phyloP scores from a whole-genome alignment of 1,140 invertebrate genomes.

The Listronotus bonariensis region DNA sequence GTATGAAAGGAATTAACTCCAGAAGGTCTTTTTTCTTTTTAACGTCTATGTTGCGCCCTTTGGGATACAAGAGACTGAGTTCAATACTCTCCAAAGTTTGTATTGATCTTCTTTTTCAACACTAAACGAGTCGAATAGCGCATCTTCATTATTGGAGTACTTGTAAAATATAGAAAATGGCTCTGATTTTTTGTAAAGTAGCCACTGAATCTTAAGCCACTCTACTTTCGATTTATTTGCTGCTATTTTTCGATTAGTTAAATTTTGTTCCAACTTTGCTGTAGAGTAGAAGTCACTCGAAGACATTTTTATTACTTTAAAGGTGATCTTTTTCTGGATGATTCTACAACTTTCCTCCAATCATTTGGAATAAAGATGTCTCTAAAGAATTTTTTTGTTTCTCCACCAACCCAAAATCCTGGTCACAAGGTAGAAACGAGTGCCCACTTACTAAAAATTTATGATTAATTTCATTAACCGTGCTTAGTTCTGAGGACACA shows the following conservation, averaged over 20 bases:
- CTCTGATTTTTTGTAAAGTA: too few relatives aligned
- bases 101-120: too few relatives aligned
- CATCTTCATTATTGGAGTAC: too few relatives aligned
- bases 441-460: constrained; percentile 39
- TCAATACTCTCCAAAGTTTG: background rate
- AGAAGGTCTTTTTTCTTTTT: constrained; percentile 13
- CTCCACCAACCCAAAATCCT: constrained; percentile 35
- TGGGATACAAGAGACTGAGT: constrained; percentile 10
- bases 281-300: too few relatives aligned
- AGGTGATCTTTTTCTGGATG: constrained; percentile 21
- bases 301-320: constrained; percentile 1
- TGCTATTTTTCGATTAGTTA: too few relatives aligned
- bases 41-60: constrained; percentile 4
- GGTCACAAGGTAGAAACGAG: constrained; percentile 37
- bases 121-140: too few relatives aligned
- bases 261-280: too few relatives aligned
- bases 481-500: constrained; percentile 9
- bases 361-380: constrained; percentile 32
- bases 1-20: constrained; percentile 20
- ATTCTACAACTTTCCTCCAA: constrained; percentile 27
- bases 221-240: too few relatives aligned
- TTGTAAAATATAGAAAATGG: too few relatives aligned
- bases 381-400: constrained; percentile 33
- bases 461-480: constrained; percentile 36
- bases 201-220: too few relatives aligned